phyloP scores from a whole-genome alignment of 2,797 vertebrate genomes.

The Malurus leucopterus region DNA sequence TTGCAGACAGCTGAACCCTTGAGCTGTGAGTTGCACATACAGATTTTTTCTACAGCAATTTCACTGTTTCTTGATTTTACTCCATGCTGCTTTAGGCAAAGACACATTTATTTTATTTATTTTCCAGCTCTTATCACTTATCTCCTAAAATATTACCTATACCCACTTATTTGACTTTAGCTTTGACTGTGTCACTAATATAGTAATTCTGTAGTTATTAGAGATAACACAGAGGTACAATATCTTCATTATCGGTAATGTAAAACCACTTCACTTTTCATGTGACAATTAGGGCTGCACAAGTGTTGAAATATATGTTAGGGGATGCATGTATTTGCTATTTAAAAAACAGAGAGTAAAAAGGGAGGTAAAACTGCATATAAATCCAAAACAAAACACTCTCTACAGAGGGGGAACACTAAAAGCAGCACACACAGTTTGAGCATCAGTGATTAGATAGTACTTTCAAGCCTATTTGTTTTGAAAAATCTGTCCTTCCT shows the following conservation, averaged over 20 bases:
- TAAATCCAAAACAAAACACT: background rate
- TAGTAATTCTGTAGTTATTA: background rate
- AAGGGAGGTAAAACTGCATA: background rate
- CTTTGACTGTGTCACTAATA: background rate
- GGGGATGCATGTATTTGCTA: background rate
- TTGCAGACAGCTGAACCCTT: background rate
- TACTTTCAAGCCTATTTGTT: slow-evolving; percentile 41
- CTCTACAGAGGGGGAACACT: background rate
- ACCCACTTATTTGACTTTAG: background rate
- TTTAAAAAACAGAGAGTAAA: background rate
- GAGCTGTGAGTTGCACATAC: background rate
- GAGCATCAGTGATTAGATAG: slow-evolving; percentile 24
- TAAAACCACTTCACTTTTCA: background rate
- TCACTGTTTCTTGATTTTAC: background rate
- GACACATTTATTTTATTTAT: background rate
- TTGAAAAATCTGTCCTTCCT: slow-evolving; percentile 51
- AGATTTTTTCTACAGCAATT: background rate
- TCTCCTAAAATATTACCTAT: background rate
- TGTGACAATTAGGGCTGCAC: background rate
- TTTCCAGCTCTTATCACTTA: background rate
- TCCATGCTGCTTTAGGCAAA: background rate
- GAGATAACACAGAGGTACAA: background rate
- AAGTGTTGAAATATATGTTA: background rate
- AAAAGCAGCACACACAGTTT: slow-evolving; percentile 17
- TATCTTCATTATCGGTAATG: background rate